Percentiles rank a stretch among this genome's conserved stretches.
Conservation (phyloP, 2,113 vertebrate genomes). For the Oncorhynchus mykiss region DNA sequence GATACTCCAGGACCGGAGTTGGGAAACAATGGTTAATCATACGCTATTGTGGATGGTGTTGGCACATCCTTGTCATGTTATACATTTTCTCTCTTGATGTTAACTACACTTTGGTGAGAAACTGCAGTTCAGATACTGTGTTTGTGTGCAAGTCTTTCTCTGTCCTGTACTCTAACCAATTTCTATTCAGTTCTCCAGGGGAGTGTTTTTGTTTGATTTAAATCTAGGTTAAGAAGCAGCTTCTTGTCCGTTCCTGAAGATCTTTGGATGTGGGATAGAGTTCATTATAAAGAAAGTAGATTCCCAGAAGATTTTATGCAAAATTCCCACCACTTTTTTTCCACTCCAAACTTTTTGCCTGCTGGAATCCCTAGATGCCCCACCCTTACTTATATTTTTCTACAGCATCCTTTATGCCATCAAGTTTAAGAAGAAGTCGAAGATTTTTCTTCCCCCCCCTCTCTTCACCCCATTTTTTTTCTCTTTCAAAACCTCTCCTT, state of each 20-base stretch:
- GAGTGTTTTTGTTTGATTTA: conserved; percentile 67
- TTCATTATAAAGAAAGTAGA: conserved; percentile 43
- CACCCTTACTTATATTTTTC: conserved; percentile 27
- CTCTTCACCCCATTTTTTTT: conserved; percentile 44
- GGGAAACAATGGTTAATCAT: too few relatives aligned
- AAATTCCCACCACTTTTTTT: conserved; percentile 26
- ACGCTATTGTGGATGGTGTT: too few relatives aligned
- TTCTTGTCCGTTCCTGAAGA: conserved; percentile 73
- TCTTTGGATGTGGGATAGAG: conserved; percentile 80
- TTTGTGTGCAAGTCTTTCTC: conserved; percentile 35
- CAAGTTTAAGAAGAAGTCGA: conserved; percentile 50
- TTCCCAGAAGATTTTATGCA: conserved; percentile 79
- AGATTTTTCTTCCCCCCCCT: conserved; percentile 56
- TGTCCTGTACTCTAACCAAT: conserved; percentile 35
- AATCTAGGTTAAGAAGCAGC: conserved; percentile 77
- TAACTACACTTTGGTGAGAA: conserved; percentile 16
- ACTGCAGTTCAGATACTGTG: conserved; percentile 15
- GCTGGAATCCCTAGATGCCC: conserved; percentile 59
- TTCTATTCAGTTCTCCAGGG: conserved; percentile 60
- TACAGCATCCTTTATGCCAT: conserved; percentile 26
- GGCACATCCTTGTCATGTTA: background rate
- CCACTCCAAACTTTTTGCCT: conserved; percentile 43
- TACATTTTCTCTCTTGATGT: conserved; percentile 12
- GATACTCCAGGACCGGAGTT: too few relatives aligned
- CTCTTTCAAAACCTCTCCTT: conserved; percentile 17